phyloP scores from a whole-genome alignment of 2,797 vertebrate species.

The Lutjanus argentimaculatus region DNA sequence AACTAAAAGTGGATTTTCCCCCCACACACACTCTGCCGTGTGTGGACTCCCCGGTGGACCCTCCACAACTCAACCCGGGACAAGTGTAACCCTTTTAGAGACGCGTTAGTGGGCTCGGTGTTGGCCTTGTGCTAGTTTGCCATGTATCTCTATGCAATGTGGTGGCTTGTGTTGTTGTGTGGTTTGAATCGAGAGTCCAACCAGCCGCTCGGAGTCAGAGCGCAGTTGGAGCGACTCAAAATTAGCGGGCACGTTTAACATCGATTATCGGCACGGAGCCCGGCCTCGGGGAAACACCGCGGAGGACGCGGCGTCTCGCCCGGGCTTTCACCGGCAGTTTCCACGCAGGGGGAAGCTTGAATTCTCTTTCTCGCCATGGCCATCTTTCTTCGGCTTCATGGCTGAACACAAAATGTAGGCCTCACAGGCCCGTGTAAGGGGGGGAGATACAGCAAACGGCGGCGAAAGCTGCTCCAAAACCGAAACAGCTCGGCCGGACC shows the following conservation, averaged over 20 bases:
- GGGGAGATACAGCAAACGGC: slow-evolving; percentile 69
- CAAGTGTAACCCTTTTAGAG: slow-evolving; percentile 53
- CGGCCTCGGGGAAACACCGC: slow-evolving; percentile 86
- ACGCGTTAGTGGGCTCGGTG: slow-evolving; percentile 60
- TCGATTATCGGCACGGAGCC: slow-evolving; percentile 92
- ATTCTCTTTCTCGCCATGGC: slow-evolving; percentile 88
- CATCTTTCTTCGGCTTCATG: slow-evolving; percentile 95
- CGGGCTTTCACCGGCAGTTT: slow-evolving; percentile 83
- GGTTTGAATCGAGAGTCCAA: slow-evolving; percentile 82
- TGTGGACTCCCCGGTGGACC: slow-evolving; percentile 65
- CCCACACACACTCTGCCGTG: slow-evolving; percentile 77
- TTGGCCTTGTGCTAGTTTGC: slow-evolving; percentile 87
- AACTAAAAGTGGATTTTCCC: slow-evolving; percentile 89
- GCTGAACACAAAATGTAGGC: slow-evolving; percentile 94
- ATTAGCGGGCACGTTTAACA: slow-evolving; percentile 96
- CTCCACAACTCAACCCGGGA: slow-evolving; percentile 70
- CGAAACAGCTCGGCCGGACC: slow-evolving; percentile 45
- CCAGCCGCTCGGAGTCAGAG: slow-evolving; percentile 85
- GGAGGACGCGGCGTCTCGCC: slow-evolving; percentile 81
- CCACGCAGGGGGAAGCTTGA: slow-evolving; percentile 81
- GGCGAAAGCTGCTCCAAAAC: slow-evolving; percentile 49
- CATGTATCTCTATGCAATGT: slow-evolving; percentile 83
- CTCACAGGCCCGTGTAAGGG: slow-evolving; percentile 92
- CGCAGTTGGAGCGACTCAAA: slow-evolving; percentile 95
- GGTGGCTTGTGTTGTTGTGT: slow-evolving; percentile 85